Conservation (phyloP, 2,113 vertebrate species). For the Chaetodon trifascialis region DNA sequence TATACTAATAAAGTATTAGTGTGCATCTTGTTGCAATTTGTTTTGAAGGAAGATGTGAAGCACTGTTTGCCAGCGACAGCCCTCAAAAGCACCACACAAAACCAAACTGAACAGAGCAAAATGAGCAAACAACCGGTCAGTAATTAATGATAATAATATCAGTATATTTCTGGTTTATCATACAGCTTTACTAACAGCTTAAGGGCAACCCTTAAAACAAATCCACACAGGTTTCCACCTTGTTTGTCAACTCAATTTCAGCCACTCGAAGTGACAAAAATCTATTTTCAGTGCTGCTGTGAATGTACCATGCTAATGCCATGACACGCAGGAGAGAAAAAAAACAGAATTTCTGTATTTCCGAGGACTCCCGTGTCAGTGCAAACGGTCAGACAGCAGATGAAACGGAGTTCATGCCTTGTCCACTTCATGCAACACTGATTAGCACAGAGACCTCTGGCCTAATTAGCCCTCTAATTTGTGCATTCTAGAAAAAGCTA, state of each 20-base stretch:
- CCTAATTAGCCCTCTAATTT: slow-evolving; percentile 44
- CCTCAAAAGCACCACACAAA: background rate
- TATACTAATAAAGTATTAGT: background rate
- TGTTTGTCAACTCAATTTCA: background rate
- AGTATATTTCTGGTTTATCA: background rate
- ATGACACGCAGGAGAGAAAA: background rate
- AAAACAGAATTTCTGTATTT: slow-evolving; percentile 11
- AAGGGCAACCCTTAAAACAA: background rate
- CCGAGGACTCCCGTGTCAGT: slow-evolving; percentile 15
- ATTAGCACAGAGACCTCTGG: background rate
- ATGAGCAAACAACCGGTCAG: background rate
- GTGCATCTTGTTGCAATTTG: background rate
- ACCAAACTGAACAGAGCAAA: background rate
- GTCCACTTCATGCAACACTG: slow-evolving; percentile 45
- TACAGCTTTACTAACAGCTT: too few species aligned
- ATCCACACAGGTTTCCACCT: background rate
- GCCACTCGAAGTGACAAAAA: background rate
- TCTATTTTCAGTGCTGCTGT: background rate
- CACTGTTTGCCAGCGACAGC: background rate
- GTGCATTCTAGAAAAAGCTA: slow-evolving; percentile 32
- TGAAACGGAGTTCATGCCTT: slow-evolving; percentile 5
- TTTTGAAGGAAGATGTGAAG: background rate
- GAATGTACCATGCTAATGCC: background rate
- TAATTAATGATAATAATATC: background rate
- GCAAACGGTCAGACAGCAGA: slow-evolving; percentile 12